Conservation (phyloP, 2,888 invertebrate species). For the Drosophila meridiana region DNA sequence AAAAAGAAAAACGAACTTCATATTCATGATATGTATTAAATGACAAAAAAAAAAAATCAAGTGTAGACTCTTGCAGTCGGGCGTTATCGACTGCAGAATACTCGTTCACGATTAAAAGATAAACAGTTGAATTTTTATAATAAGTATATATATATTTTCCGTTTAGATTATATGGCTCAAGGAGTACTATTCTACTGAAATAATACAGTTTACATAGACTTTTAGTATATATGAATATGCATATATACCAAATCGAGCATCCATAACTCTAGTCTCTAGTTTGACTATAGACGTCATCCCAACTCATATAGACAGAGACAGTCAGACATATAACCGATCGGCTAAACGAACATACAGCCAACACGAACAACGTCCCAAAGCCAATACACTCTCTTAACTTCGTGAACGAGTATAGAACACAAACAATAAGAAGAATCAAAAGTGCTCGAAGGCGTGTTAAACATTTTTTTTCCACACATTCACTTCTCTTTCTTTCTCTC, state of each 20-base stretch:
- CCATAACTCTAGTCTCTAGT: background rate
- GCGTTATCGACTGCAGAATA: background rate
- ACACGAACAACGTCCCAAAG: too few species aligned
- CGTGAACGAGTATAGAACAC: background rate
- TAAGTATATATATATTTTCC: background rate
- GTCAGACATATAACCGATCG: too few species aligned
- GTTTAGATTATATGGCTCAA: background rate
- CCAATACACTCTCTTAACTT: background rate
- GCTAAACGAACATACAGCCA: too few species aligned
- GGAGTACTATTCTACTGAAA: too few species aligned
- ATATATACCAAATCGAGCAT: background rate
- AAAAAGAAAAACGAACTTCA: conserved; percentile 45
- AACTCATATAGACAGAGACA: background rate
- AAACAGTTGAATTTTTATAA: background rate
- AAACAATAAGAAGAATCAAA: background rate
- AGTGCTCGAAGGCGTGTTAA: conserved; percentile 43
- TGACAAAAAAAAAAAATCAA: background rate
- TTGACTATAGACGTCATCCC: background rate
- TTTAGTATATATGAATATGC: too few species aligned
- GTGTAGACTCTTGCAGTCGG: background rate
- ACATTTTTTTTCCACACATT: conserved; percentile 61
- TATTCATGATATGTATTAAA: conserved; percentile 36
- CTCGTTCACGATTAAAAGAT: background rate
- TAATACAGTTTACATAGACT: background rate
- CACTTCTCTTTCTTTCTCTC: conserved; percentile 65